These are phyloP conservation scores for Tetragnatha montana DNA, from an alignment of 2,888 invertebrate species.

Conservation along the genomic window DNA sequence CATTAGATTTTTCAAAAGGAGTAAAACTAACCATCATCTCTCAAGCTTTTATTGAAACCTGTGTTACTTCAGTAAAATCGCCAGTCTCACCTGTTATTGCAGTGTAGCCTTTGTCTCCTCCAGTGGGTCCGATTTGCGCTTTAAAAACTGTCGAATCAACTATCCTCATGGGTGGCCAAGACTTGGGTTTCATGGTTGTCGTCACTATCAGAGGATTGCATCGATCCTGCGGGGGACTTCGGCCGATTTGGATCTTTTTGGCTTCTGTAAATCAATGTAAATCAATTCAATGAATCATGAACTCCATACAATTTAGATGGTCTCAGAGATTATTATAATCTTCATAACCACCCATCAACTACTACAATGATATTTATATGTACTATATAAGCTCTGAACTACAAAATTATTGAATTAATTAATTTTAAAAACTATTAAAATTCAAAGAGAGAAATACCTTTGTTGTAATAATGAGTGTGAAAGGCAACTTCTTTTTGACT, in stretches of 20 bases:
- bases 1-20: neutral
- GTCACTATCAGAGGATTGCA: conserved; percentile 41
- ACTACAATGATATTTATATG: neutral
- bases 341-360: too few species aligned
- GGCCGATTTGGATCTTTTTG: conserved; percentile 71
- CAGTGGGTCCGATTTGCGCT: conserved; percentile 94
- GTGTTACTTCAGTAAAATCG: neutral
- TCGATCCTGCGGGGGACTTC: conserved; percentile 66
- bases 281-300: neutral
- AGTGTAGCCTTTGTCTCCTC: conserved; percentile 90
- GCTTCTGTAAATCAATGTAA: conserved; percentile 44
- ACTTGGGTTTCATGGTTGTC: conserved; percentile 27
- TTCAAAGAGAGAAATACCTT: conserved; percentile 74
- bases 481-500: conserved; percentile 88
- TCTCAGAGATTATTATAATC: too few species aligned
- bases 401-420: neutral
- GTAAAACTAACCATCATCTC: too few species aligned
- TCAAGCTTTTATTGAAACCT: neutral
- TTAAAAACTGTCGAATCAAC: conserved; percentile 81
- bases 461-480: conserved; percentile 85
- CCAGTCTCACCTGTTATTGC: conserved; percentile 81
- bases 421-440: neutral
- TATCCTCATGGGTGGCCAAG: conserved; percentile 55
- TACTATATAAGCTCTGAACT: neutral
- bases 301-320: too few species aligned